phyloP scores from a whole-genome alignment of 2,888 invertebrate species.

The Parnassius glacialis region DNA sequence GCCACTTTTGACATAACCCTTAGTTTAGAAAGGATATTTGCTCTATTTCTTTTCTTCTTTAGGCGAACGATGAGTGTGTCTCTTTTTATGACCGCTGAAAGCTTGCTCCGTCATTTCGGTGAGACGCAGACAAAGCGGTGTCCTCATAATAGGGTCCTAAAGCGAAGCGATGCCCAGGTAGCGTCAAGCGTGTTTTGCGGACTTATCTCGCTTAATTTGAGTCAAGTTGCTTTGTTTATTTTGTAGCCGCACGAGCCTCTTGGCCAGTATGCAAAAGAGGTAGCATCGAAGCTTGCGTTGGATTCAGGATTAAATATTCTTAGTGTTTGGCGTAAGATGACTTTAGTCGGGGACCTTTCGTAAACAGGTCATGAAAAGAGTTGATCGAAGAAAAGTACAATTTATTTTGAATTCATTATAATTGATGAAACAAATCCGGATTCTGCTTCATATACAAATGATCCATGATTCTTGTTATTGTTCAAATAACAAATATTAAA shows the following conservation, averaged over 20 bases:
- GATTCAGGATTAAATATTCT: conserved; percentile 31
- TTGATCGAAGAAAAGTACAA: too few relatives aligned
- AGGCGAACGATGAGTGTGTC: conserved; percentile 44
- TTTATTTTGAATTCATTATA: too few relatives aligned
- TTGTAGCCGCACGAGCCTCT: conserved; percentile 53
- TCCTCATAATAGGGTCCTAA: conserved; percentile 49
- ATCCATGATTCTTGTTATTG: too few relatives aligned
- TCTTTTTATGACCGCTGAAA: conserved; percentile 41
- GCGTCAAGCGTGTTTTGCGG: conserved; percentile 70
- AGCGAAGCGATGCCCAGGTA: conserved; percentile 64
- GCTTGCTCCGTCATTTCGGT: conserved; percentile 47
- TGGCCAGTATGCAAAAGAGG: conserved; percentile 38
- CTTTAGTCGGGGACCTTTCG: too few relatives aligned
- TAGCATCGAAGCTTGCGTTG: conserved; percentile 16
- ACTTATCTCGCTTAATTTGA: conserved; percentile 60
- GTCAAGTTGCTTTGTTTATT: conserved; percentile 54
- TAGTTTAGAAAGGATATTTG: conserved; percentile 47
- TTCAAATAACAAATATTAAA: too few relatives aligned
- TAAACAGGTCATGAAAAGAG: too few relatives aligned
- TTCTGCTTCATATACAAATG: too few relatives aligned
- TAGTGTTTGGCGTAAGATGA: too few relatives aligned
- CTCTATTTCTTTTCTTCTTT: conserved; percentile 51
- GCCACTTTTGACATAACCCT: conserved; percentile 67
- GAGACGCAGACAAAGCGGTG: conserved; percentile 42
- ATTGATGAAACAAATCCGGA: too few relatives aligned